A percentile compares a stretch with the other conserved stretches of the same genome.
phyloP scores from a whole-genome alignment of 2,113 vertebrate species.

The Phalacrocorax aristotelis region DNA sequence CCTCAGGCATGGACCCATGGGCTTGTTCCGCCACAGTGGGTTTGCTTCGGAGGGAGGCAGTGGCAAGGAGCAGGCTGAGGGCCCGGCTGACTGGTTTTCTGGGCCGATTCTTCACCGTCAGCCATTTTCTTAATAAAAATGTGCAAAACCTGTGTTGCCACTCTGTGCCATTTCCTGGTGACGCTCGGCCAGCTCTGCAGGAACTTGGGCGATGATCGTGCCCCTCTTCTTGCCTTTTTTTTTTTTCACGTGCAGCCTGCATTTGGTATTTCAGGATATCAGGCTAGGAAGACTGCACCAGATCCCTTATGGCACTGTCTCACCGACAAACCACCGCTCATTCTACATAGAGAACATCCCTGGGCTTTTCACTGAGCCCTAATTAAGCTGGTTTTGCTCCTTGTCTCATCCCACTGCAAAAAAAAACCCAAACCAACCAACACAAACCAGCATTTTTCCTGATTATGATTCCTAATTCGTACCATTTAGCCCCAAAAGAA shows the following conservation, averaged over 20 bases:
- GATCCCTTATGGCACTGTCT: neutral
- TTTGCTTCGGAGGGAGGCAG: neutral
- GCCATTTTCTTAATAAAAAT: constrained; percentile 37
- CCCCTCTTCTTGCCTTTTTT: neutral
- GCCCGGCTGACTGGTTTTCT: neutral
- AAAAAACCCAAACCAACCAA: too few relatives aligned
- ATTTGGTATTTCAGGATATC: neutral
- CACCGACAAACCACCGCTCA: rapidly evolving
- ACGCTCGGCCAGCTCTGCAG: neutral
- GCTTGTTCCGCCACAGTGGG: rapidly evolving
- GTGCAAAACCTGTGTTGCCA: rapidly evolving
- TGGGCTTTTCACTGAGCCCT: neutral
- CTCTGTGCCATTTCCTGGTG: rapidly evolving
- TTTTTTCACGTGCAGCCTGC: rapidly evolving
- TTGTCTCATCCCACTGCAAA: neutral
- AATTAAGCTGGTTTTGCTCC: neutral
- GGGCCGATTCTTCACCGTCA: neutral
- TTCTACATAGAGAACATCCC: neutral
- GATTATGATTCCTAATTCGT: neutral
- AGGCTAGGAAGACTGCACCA: neutral
- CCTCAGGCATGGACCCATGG: neutral
- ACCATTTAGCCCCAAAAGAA: neutral
- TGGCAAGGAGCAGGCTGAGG: neutral
- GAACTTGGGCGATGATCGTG: rapidly evolving
- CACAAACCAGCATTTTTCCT: neutral